Conservation (phyloP, 2,113 vertebrate species). For the Alouatta palliata region DNA sequence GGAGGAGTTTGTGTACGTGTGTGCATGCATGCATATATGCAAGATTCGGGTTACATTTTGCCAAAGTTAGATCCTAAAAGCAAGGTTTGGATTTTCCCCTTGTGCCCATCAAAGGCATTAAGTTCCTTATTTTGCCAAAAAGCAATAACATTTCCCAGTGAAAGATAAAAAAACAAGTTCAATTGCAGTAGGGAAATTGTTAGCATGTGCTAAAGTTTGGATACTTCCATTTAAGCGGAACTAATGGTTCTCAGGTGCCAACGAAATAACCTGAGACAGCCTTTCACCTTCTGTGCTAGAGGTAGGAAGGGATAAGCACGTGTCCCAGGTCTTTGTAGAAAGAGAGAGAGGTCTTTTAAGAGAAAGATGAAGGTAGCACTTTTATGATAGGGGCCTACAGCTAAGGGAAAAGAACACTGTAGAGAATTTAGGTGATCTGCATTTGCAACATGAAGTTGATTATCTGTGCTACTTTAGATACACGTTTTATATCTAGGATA, state of each 20-base stretch:
- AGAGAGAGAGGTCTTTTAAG: neutral
- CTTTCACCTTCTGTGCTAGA: neutral
- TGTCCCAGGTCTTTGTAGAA: neutral
- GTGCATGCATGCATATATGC: neutral
- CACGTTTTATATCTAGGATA: neutral
- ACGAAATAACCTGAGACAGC: neutral
- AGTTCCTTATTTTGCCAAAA: slow-evolving; percentile 62
- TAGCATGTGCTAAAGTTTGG: slow-evolving; percentile 57
- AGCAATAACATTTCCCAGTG: slow-evolving; percentile 62
- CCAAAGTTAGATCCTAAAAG: slow-evolving; percentile 61
- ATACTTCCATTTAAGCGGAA: slow-evolving; percentile 51
- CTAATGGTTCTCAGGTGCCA: slow-evolving; percentile 68
- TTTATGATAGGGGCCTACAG: neutral
- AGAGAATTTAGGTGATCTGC: neutral
- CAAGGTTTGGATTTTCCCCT: slow-evolving; percentile 48
- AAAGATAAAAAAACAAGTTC: slow-evolving; percentile 72
- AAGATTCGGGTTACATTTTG: slow-evolving; percentile 67
- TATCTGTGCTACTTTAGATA: neutral
- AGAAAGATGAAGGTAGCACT: neutral
- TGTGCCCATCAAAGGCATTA: slow-evolving; percentile 34
- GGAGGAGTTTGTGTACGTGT: neutral
- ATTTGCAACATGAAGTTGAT: slow-evolving; percentile 6
- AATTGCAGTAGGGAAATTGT: slow-evolving; percentile 68
- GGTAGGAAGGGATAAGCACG: neutral
- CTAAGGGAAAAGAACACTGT: neutral